Percentiles rank a stretch among this genome's conserved stretches.
Conservation (phyloP, 2,113 vertebrate species). For the Anas platyrhynchos region DNA sequence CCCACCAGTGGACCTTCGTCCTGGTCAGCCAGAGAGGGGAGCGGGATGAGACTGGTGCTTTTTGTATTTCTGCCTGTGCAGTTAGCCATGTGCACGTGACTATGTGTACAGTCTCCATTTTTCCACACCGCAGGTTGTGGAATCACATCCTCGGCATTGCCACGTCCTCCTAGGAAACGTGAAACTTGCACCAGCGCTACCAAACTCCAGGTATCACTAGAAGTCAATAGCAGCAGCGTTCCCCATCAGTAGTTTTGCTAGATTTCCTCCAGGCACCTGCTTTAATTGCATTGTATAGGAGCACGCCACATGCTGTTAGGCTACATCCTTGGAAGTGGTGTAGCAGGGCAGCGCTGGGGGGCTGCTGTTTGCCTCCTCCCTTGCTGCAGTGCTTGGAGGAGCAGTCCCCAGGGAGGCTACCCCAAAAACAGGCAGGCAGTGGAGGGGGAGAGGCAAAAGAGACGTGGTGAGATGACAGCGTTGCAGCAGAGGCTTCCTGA, state of each 20-base stretch:
- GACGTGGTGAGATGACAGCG: neutral
- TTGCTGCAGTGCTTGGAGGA: neutral
- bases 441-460: neutral
- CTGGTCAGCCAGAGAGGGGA: too few relatives aligned
- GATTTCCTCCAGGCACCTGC: neutral
- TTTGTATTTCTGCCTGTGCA: too few relatives aligned
- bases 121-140: neutral
- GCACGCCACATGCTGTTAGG: neutral
- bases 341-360: neutral
- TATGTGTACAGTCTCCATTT: too few relatives aligned
- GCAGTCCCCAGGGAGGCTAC: neutral
- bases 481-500: neutral
- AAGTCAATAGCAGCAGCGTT: neutral
- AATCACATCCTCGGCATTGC: neutral
- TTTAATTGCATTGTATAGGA: neutral
- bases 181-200: neutral
- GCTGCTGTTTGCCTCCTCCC: neutral
- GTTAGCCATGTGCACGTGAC: too few relatives aligned
- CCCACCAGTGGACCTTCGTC: too few relatives aligned
- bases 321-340: neutral
- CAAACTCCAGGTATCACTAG: neutral
- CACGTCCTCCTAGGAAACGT: neutral
- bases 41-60: too few relatives aligned
- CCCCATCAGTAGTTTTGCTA: neutral
- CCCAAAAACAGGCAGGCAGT: neutral